Evolutionary conservation across 2,888 invertebrate genomes (phyloP), one percentile per base, ranked within the genome.

Genomic region (Synanthedon tipuliformis): DNA sequence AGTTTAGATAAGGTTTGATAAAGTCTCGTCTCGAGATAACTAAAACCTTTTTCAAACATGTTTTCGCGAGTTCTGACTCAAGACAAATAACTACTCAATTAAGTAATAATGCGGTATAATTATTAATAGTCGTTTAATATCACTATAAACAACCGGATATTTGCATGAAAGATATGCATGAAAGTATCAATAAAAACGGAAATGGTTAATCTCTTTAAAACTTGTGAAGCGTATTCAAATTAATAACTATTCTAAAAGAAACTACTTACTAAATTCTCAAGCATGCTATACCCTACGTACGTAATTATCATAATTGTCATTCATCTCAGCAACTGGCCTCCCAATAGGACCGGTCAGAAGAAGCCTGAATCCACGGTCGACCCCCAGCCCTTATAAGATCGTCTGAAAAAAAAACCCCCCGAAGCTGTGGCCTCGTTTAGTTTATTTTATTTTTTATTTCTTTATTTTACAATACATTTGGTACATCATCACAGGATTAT

Each of bases 41-140:
- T 68, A 69, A 68, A 78, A 70, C 68, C 80, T 73, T 73, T 57
- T 59, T 62, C 75, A 85, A 85, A 86, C 81, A 70, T 83, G 81
- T 85, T 85, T 84, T 84, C 71, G 82, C 84, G 73, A 67, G 62
- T 69, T 67, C 73, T 86, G 87, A 86, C 71, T 87, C 85, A 85
- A 66, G 68, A 61, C 60, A 74, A 76, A 82, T 75, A 76, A 34
- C 57, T 48, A 53, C 54, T 56, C 50, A 61, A 62, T 62, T 53
- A 45, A 60, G 62, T 64, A 61, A 63, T 68, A 65, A 60, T 64
- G 68, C 68, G 61, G 63, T 66, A 68, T 41, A 59, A 57, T 63
- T 56, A 55, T 62, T 62, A 62, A 71, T 71, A 73, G 54, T 60
- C 60, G 59, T 64, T 60, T 60, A 50, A 12, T 10, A 23, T 52